phyloP scores from a whole-genome alignment of 2,888 invertebrate species.

The Hyppa rectilinea region DNA sequence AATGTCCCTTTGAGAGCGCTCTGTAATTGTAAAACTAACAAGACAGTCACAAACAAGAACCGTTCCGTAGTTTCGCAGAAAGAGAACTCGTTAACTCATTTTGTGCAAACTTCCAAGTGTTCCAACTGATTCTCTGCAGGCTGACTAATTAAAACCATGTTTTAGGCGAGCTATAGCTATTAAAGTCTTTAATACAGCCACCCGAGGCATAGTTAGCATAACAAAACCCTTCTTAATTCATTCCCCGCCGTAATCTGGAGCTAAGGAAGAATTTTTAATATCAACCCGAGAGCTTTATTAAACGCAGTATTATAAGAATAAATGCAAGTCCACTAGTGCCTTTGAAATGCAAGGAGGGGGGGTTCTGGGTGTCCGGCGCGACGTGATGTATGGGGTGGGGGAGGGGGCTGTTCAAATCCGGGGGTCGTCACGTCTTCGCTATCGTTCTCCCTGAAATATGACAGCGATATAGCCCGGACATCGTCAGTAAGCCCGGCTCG shows the following conservation, averaged over 20 bases:
- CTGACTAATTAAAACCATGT: constrained; percentile 69
- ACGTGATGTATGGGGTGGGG: constrained; percentile 71
- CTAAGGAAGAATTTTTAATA: constrained; percentile 86
- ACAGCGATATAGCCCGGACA: constrained; percentile 83
- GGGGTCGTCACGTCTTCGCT: constrained; percentile 82
- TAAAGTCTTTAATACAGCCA: constrained; percentile 59
- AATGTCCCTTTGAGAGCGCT: constrained; percentile 31
- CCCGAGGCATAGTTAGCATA: constrained; percentile 73
- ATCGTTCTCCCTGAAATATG: constrained; percentile 86
- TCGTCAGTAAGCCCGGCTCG: constrained; percentile 84
- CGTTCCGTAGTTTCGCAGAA: constrained; percentile 42
- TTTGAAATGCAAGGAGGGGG: constrained; percentile 71
- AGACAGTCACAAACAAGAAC: constrained; percentile 62
- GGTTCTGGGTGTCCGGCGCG: constrained; percentile 63
- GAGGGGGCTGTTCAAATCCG: constrained; percentile 61
- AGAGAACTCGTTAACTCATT: constrained; percentile 68
- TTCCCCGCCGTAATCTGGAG: constrained; percentile 72
- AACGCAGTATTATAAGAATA: constrained; percentile 77
- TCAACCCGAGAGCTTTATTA: constrained; percentile 84
- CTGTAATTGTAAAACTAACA: constrained; percentile 59
- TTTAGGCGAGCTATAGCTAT: constrained; percentile 61
- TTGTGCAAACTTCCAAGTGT: constrained; percentile 62
- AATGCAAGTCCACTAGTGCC: constrained; percentile 80
- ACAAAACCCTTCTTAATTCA: constrained; percentile 76
- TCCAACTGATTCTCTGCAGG: constrained; percentile 60